Evolutionary conservation across 2,797 vertebrate species (phyloP), one percentile per base, ranked within the genome.

Genomic region (Megalops cyprinoides): DNA sequence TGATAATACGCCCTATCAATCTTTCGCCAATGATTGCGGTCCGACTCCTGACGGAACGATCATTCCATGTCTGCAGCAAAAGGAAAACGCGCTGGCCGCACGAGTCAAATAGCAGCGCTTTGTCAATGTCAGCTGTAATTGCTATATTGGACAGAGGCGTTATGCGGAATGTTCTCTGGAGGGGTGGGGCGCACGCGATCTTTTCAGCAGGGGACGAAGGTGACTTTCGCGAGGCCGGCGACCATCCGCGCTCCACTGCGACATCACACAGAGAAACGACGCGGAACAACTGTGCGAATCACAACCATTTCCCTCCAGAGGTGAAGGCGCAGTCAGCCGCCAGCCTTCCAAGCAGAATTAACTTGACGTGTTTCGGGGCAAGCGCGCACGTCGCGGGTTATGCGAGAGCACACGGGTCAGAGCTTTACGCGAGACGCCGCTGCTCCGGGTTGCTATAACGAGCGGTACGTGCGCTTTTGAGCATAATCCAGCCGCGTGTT

Each of bases 21-120:
- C 69, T 83, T 87, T 85, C 86, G 85, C 87, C 81, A 20, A 81
- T 44, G 79, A 80, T 82, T 67, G 86, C 69, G 75, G 82, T 88
- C 84, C 86, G 85, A 86, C 3, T 53, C 20, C 53, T 77, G 49
- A 42, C 31, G 39, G 18, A 49, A 77, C 31, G 53, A n/a, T n/a
- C n/a, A n/a, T n/a, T n/a, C n/a, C n/a, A n/a, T n/a, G n/a, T n/a
- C n/a, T 55, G 53, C 25, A 39, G 73, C 44, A 18, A 62, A 49
- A 71, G 49, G 10, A 53, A 34, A 42, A 71, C 51, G 49, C 15
- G 51, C 2, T 6, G 18, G 28, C 44, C 58, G 34, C 51, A 28
- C 65, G 53, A 12, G 58, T 73, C 67, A 74, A 71, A 83, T 73
- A 73, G 48, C 69, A 42, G 46, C 65, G 65, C 77, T 81, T 71